phyloP scores from a whole-genome alignment of 2,888 invertebrate genomes.

The Ophion costatus region DNA sequence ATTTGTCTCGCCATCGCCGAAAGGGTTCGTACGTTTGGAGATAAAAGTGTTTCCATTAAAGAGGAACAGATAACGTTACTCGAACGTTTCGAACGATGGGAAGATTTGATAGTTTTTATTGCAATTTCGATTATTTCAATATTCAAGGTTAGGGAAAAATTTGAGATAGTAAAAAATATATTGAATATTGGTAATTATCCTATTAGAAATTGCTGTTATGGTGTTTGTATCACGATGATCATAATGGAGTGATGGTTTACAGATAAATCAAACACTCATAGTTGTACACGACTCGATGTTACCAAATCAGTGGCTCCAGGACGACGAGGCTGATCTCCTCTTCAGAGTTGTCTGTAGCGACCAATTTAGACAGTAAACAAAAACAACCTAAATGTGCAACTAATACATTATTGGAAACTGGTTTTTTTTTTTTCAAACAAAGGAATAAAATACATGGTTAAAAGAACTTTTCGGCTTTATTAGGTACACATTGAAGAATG shows the following conservation, averaged over 20 bases:
- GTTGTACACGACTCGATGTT: conserved; percentile 72
- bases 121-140: neutral
- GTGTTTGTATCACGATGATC: neutral
- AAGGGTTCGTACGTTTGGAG: conserved; percentile 69
- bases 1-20: conserved; percentile 78
- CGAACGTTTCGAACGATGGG: neutral
- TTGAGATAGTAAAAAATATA: neutral
- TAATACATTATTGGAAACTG: too few relatives aligned
- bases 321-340: conserved; percentile 69
- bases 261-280: conserved; percentile 78
- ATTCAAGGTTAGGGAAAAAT: neutral
- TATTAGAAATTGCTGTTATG: neutral
- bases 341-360: conserved; percentile 75
- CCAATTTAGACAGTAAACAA: conserved; percentile 76
- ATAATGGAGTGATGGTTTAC: neutral
- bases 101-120: neutral
- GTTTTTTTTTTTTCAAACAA: too few relatives aligned
- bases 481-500: too few relatives aligned
- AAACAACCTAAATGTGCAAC: neutral
- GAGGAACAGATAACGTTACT: neutral
- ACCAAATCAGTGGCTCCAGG: conserved; percentile 68
- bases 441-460: too few relatives aligned
- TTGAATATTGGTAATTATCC: neutral
- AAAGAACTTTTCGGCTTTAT: too few relatives aligned
- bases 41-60: neutral